Percentiles rank a stretch among this genome's conserved stretches.
Evolutionary conservation across 2,888 invertebrate genomes (phyloP).

Genomic region (Galerucella pusilla): DNA sequence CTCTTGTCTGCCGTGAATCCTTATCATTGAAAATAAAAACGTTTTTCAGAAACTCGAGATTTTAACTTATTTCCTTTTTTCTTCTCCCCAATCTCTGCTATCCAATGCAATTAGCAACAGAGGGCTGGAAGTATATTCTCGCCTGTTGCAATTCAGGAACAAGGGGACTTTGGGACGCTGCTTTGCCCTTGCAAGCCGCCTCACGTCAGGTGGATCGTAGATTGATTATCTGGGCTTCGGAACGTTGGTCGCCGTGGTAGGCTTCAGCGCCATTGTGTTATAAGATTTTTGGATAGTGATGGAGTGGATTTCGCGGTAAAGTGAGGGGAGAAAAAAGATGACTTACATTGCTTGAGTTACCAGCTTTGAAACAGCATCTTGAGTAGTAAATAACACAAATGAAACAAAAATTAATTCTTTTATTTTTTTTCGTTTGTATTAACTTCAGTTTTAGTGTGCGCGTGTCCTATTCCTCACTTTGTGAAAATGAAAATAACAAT

Average conservation of each 20-base stretch:
- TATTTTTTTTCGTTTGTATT: too few species aligned
- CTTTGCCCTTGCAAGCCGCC: slow-evolving; percentile 16
- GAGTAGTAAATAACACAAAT: too few species aligned
- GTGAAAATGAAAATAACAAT: too few species aligned
- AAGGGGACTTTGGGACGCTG: slow-evolving; percentile 17
- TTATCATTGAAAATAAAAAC: background rate
- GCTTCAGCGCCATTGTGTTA: background rate
- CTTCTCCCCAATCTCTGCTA: slow-evolving; percentile 14
- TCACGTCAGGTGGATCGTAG: slow-evolving; percentile 33
- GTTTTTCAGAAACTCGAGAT: too few species aligned
- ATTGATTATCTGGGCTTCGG: slow-evolving; percentile 35
- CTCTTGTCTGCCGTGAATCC: background rate
- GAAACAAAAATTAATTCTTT: too few species aligned
- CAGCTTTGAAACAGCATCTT: too few species aligned
- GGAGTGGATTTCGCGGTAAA: background rate
- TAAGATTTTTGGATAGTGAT: too few species aligned
- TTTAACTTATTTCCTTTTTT: slow-evolving; percentile 8
- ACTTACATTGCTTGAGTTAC: too few species aligned
- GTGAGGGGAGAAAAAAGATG: background rate
- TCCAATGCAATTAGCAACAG: slow-evolving; percentile 16
- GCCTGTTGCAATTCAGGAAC: slow-evolving; percentile 33
- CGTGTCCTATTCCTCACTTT: too few species aligned
- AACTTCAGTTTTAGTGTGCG: too few species aligned
- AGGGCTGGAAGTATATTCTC: slow-evolving; percentile 19
- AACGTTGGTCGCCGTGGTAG: slow-evolving; percentile 6